A percentile compares a stretch with the other conserved stretches of the same genome.
Conservation (phyloP, 2,797 vertebrate genomes). For the Paguma larvata region DNA sequence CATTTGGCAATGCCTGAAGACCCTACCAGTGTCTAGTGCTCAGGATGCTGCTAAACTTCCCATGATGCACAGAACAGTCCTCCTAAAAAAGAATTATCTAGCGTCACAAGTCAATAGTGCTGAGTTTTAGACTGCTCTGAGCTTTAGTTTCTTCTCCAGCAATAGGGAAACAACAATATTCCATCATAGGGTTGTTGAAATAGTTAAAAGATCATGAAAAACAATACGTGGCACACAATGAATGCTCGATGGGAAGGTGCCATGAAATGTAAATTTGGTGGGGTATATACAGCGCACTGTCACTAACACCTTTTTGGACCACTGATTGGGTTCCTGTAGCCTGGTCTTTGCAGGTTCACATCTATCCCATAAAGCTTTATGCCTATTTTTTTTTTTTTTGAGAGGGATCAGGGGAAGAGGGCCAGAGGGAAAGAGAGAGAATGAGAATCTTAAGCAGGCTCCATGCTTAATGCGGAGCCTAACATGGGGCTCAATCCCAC, state of each 20-base stretch:
- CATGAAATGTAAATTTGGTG: background rate
- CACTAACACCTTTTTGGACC: background rate
- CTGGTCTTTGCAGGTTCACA: background rate
- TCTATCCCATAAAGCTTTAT: background rate
- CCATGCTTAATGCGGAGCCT: too few relatives aligned
- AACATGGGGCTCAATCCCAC: too few relatives aligned
- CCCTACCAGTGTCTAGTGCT: background rate
- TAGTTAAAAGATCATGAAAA: background rate
- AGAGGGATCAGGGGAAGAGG: too few relatives aligned
- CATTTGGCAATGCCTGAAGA: background rate
- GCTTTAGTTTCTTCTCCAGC: background rate
- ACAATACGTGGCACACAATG: background rate
- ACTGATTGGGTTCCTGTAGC: background rate
- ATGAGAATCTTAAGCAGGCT: too few relatives aligned
- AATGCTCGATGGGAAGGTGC: background rate
- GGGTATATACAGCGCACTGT: too few relatives aligned
- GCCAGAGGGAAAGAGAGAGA: too few relatives aligned
- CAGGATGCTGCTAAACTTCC: background rate
- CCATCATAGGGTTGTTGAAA: background rate
- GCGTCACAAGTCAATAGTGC: background rate
- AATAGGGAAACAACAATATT: background rate
- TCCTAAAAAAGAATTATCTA: background rate
- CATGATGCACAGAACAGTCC: background rate
- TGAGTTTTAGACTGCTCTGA: background rate
- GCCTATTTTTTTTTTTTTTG: too few relatives aligned